These are phyloP conservation scores for Tribolium freemani DNA, from an alignment of 2,888 invertebrate species.

Conservation along the genomic window DNA sequence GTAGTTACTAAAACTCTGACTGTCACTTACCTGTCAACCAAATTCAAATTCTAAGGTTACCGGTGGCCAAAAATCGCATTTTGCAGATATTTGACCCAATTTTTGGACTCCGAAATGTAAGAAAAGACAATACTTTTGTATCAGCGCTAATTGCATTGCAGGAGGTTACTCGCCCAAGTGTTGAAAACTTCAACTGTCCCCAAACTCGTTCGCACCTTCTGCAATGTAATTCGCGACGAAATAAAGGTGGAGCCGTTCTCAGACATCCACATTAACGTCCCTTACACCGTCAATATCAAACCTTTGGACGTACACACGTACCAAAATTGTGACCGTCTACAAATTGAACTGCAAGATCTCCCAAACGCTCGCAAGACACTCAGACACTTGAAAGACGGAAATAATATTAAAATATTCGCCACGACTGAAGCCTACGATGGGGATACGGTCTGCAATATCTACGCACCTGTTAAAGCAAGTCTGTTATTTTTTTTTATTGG, in stretches of 20 bases:
- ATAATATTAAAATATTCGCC: constrained; percentile 51
- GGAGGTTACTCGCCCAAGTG: not conserved
- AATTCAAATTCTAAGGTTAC: constrained; percentile 8
- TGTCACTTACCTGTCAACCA: constrained; percentile 1
- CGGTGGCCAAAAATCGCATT: not conserved
- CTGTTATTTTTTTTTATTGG: constrained; percentile 38
- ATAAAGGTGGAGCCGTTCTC: constrained; percentile 55
- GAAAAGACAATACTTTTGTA: not conserved
- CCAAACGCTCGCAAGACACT: constrained; percentile 3
- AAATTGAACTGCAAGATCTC: constrained; percentile 49
- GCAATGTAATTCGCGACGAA: not conserved
- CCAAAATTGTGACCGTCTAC: constrained; percentile 58
- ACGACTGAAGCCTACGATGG: constrained; percentile 38
- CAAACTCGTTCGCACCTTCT: not conserved
- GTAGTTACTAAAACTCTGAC: not conserved
- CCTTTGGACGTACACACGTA: constrained; percentile 62
- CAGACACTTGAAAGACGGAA: constrained; percentile 42
- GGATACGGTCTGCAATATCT: constrained; percentile 54
- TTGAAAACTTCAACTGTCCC: not conserved
- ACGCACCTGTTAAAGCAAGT: constrained; percentile 65
- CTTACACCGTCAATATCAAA: constrained; percentile 57
- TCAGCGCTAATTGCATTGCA: not conserved
- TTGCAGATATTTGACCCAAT: not conserved
- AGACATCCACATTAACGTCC: constrained; percentile 58
- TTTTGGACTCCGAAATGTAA: not conserved